Base-by-base conservation (phyloP, 2,888 invertebrate species). In the Papilio elwesi region DNA sequence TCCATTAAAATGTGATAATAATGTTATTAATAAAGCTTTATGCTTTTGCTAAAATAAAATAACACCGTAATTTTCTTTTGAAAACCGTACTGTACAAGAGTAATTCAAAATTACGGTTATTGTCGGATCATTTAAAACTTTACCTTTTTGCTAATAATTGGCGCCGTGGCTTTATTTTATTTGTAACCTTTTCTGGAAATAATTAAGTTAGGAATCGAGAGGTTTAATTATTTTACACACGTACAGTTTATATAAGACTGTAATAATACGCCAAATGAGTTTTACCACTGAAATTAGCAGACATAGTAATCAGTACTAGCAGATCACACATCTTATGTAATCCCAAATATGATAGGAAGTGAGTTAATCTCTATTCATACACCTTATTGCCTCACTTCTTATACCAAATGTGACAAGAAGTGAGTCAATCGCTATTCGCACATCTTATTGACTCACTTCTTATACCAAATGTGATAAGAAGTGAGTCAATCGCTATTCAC, bases 111-210 rank as follows among this genome's bases (percentile, higher is more conserved):
- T 52, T 48, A 68, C 26, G 47, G 13, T 55, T 68, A 68, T 57
- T 67, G 26, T 55, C 43, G 59, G 15, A 57, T 57, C 47, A 57
- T 68, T 68, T 13, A n/a, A 36, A 68, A 57, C 26, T 68, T 57
- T 13, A 43, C 43, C 55, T 16, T 55, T 11, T 55, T 16, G 55
- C 43, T 68, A 43, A 48, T 68, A 68, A 48, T 53, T 66, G 36
- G 43, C 12, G 47, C 13, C 48, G 16, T 68, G 53, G 55, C 43
- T 55, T 55, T 51, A 51, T 49, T 51, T 53, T 51, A 51, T 49
- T 51, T 53, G 47, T 26, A 48, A 68, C 48, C 68, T 55, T 68
- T 68, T 57, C 26, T 48, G 53, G 64, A 16, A 64, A 64, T 49
- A 48, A 49, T 64, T 49, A 26, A 26, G 13, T 48, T 48, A 9